phyloP scores from a whole-genome alignment of 2,888 invertebrate genomes.

The Diplazon laetatorius region DNA sequence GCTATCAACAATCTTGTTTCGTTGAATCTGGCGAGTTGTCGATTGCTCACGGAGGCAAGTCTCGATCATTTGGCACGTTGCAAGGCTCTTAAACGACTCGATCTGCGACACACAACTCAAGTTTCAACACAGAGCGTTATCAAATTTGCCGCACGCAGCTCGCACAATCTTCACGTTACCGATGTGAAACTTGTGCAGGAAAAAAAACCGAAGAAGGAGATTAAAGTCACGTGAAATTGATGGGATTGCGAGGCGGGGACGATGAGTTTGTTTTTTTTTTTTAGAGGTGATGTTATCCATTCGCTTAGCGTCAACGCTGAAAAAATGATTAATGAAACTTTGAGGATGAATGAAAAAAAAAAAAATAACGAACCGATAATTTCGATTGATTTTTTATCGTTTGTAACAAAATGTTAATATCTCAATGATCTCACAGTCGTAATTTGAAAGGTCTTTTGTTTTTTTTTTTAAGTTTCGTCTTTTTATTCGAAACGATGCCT shows the following conservation, averaged over 20 bases:
- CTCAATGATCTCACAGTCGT: background rate
- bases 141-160: conserved; percentile 92
- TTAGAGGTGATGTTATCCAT: background rate
- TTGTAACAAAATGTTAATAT: background rate
- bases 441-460: background rate
- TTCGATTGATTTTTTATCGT: background rate
- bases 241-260: background rate
- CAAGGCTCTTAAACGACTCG: conserved; percentile 88
- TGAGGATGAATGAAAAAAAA: no score
- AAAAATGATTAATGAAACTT: no score
- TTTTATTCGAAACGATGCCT: background rate
- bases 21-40: conserved; percentile 92
- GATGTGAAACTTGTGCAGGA: conserved; percentile 90
- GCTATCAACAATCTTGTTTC: conserved; percentile 86
- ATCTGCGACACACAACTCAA: conserved; percentile 91
- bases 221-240: conserved; percentile 64
- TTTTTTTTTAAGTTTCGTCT: background rate
- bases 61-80: conserved; percentile 92
- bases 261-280: background rate
- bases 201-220: conserved; percentile 72
- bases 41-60: conserved; percentile 91
- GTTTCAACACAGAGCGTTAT: conserved; percentile 92
- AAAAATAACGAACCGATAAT: no score
- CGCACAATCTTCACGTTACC: conserved; percentile 90
- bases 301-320: no score